Conservation (phyloP, 2,113 vertebrate genomes). For the Emydura subglobosa region DNA sequence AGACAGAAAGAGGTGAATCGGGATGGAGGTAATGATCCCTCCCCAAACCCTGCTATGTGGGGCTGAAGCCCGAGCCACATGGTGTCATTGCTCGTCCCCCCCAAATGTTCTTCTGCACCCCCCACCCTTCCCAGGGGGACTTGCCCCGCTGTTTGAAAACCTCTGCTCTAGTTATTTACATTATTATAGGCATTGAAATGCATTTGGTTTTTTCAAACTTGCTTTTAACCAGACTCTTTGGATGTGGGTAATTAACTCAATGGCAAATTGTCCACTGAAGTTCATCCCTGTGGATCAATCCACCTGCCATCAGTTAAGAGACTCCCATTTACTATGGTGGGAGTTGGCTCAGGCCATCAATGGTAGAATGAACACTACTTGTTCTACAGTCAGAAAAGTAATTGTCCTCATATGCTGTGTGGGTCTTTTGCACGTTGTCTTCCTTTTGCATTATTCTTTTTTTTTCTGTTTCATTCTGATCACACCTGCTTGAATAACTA, state of each 20-base stretch:
- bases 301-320: not conserved
- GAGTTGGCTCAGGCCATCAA: not conserved
- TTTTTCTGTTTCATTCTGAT: constrained; percentile 18
- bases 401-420: constrained; percentile 26
- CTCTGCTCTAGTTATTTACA: not conserved
- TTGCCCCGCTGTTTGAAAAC: no score
- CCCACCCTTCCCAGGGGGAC: no score
- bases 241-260: constrained; percentile 58
- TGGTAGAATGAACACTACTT: not conserved
- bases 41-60: no score
- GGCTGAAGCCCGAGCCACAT: no score
- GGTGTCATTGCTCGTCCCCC: no score
- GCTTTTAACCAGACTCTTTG: constrained; percentile 22
- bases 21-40: no score
- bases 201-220: constrained; percentile 31
- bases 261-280: constrained; percentile 6
- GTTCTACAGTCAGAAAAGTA: constrained; percentile 48
- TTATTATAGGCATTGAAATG: not conserved
- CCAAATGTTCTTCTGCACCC: no score
- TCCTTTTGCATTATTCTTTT: constrained; percentile 4
- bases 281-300: not conserved
- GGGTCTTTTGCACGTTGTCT: constrained; percentile 47
- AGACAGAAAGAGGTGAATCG: no score
- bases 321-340: not conserved
- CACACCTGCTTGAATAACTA: constrained; percentile 67